A percentile compares a stretch with the other conserved stretches of the same genome.
Evolutionary conservation across 2,797 vertebrate species (phyloP).

Genomic region (Lithobates sylvaticus): DNA sequence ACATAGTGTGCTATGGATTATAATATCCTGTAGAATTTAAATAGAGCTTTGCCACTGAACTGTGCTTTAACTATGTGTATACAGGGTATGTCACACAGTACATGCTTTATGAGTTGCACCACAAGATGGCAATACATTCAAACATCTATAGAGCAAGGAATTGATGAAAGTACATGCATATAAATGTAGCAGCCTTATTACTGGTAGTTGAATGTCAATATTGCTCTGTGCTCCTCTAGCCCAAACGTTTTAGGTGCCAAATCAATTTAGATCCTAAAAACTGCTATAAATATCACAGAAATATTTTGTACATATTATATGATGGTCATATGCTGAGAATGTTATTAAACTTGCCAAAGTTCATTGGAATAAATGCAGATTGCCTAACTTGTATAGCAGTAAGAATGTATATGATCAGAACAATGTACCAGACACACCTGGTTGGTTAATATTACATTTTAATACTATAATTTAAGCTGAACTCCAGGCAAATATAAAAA

Average conservation of each 20-base stretch:
- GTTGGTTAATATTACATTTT: no score
- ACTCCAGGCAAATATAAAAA: no score
- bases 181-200: not conserved
- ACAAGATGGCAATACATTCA: slow-evolving; percentile 82
- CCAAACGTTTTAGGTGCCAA: no score
- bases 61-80: not conserved
- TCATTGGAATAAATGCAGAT: no score
- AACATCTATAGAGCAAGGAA: slow-evolving; percentile 67
- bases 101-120: slow-evolving; percentile 62
- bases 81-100: not conserved
- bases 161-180: not conserved
- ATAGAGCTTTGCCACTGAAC: not conserved
- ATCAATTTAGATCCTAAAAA: not conserved
- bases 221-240: not conserved
- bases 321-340: no score
- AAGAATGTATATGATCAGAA: no score
- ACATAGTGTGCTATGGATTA: not conserved
- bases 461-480: no score
- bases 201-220: not conserved
- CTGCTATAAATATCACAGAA: no score
- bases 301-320: no score
- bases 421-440: no score
- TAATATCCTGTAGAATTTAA: not conserved
- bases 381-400: no score
- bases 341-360: no score